Evolutionary conservation across 2,888 invertebrate species (phyloP).

Genomic region (Sinelater perroti): DNA sequence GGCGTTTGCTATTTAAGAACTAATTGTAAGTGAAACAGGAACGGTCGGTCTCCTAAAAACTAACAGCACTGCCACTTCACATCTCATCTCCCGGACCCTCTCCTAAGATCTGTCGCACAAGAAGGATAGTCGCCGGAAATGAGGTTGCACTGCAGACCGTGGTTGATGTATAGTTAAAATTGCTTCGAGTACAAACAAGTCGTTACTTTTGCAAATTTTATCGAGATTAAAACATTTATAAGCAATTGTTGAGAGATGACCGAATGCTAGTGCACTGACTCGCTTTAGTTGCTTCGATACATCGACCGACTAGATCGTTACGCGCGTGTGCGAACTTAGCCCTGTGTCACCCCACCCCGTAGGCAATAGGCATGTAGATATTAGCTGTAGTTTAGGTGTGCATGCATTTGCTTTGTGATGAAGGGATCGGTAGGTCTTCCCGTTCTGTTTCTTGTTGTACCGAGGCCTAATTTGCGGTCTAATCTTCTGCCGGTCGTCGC

Average conservation of each 20-base stretch:
- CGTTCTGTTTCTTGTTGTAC: slow-evolving; percentile 47
- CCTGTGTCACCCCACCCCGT: slow-evolving; percentile 31
- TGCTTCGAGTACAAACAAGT: slow-evolving; percentile 77
- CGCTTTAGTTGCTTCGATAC: slow-evolving; percentile 47
- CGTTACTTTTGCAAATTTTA: slow-evolving; percentile 79
- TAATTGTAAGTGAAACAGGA: slow-evolving; percentile 48
- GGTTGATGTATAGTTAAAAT: slow-evolving; percentile 57
- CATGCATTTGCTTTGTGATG: slow-evolving; percentile 48
- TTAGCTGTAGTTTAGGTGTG: slow-evolving; percentile 44
- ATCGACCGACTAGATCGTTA: slow-evolving; percentile 57
- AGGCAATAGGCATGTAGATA: slow-evolving; percentile 32
- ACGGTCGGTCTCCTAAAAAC: slow-evolving; percentile 57
- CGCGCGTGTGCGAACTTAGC: slow-evolving; percentile 55
- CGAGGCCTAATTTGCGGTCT: slow-evolving; percentile 55
- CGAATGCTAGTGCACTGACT: slow-evolving; percentile 54
- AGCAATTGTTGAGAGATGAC: slow-evolving; percentile 59
- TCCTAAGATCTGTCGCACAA: not conserved
- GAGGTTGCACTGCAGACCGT: slow-evolving; percentile 15
- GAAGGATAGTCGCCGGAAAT: not conserved
- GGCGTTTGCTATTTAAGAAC: slow-evolving; percentile 36
- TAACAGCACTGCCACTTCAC: slow-evolving; percentile 54
- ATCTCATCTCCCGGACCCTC: slow-evolving; percentile 39
- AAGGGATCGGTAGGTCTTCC: slow-evolving; percentile 49
- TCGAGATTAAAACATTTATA: slow-evolving; percentile 62
- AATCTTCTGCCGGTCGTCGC: slow-evolving; percentile 37